A percentile compares a stretch with the other conserved stretches of the same genome.
phyloP scores from a whole-genome alignment of 2,113 vertebrate genomes.

The Aptenodytes patagonicus region DNA sequence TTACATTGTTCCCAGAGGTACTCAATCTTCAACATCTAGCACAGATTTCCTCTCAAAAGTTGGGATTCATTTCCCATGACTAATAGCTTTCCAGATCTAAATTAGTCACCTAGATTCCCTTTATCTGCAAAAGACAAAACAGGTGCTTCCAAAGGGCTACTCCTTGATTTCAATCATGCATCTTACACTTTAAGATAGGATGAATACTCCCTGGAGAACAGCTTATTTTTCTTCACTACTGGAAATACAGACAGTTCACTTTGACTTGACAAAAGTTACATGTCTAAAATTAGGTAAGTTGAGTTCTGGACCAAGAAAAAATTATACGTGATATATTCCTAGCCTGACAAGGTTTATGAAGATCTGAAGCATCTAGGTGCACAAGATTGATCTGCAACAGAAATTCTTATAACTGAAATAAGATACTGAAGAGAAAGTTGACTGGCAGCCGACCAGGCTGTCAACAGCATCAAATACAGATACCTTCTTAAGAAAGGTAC shows the following conservation, averaged over 20 bases:
- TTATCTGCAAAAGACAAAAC: neutral
- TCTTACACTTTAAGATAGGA: neutral
- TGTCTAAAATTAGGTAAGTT: neutral
- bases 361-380: neutral
- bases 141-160: neutral
- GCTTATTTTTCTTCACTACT: neutral
- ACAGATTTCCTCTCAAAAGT: neutral
- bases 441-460: slow-evolving; percentile 43
- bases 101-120: neutral
- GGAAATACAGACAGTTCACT: neutral
- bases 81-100: neutral
- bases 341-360: neutral
- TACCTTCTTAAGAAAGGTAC: slow-evolving; percentile 35
- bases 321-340: neutral
- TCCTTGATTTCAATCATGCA: neutral
- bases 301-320: neutral
- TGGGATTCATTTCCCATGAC: neutral
- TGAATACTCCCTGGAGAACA: neutral
- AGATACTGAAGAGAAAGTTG: slow-evolving; percentile 38
- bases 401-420: slow-evolving; percentile 9
- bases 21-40: neutral
- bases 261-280: neutral
- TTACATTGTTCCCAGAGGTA: neutral
- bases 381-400: neutral
- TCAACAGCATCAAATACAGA: slow-evolving; percentile 39